These are phyloP conservation scores for Dynastes hyllus DNA, from an alignment of 2,888 invertebrate genomes.

Conservation along the genomic window DNA sequence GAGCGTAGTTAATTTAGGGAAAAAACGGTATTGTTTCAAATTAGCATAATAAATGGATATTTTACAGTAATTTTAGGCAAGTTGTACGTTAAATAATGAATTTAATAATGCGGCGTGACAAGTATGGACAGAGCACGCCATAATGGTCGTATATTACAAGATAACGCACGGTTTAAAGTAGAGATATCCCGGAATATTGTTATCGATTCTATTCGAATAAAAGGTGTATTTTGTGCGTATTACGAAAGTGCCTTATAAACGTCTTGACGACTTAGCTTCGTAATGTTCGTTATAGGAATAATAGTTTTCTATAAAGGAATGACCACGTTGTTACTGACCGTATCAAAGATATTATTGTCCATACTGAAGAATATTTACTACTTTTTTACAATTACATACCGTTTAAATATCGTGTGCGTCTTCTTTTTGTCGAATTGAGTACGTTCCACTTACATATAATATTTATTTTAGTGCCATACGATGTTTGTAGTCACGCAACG, in stretches of 20 bases:
- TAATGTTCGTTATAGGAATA: constrained; percentile 26
- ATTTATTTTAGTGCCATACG: constrained; percentile 22
- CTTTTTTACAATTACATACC: constrained; percentile 26
- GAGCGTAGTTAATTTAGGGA: constrained; percentile 34
- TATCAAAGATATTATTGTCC: not conserved
- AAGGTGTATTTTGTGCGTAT: constrained; percentile 54
- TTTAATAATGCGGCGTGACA: constrained; percentile 59
- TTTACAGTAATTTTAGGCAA: constrained; percentile 56
- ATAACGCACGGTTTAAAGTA: constrained; percentile 54
- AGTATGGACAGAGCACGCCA: constrained; percentile 61
- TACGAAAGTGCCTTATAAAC: constrained; percentile 40
- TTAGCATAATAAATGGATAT: constrained; percentile 53
- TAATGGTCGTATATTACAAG: constrained; percentile 58
- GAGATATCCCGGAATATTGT: constrained; percentile 58
- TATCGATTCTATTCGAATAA: constrained; percentile 55
- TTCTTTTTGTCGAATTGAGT: not conserved
- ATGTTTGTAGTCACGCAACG: not conserved
- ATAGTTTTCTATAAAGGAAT: constrained; percentile 13
- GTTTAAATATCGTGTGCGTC: not conserved
- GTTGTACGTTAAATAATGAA: constrained; percentile 58
- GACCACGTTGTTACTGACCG: constrained; percentile 1
- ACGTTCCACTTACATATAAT: constrained; percentile 10
- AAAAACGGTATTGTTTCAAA: constrained; percentile 50
- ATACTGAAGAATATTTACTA: constrained; percentile 7
- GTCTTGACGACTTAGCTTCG: constrained; percentile 11